phyloP scores from a whole-genome alignment of 2,888 invertebrate genomes.

The Unio pictorum region DNA sequence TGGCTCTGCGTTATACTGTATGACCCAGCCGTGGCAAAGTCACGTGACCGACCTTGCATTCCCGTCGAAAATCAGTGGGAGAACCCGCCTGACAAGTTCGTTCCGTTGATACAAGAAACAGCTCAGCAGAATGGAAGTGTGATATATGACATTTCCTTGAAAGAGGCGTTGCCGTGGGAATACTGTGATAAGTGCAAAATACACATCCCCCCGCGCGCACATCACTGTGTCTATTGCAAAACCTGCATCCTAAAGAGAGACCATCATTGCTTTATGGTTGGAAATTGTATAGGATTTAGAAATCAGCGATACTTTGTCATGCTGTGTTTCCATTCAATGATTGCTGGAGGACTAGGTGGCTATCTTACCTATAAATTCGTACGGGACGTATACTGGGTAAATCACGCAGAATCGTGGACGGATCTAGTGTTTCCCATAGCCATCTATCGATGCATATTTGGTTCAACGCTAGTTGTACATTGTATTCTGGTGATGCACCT shows the following conservation, averaged over 20 bases:
- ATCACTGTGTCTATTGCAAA: conserved; percentile 60
- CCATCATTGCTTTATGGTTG: conserved; percentile 65
- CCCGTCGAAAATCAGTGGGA: conserved; percentile 10
- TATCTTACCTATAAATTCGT: conserved; percentile 32
- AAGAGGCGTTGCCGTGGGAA: conserved; percentile 7
- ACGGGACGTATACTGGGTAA: conserved; percentile 18
- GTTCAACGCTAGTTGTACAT: conserved; percentile 16
- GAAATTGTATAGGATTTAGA: conserved; percentile 52
- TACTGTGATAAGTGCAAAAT: conserved; percentile 48
- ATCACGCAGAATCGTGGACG: conserved; percentile 9
- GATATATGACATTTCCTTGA: not conserved
- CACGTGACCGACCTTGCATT: conserved; percentile 12
- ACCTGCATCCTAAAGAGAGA: conserved; percentile 61
- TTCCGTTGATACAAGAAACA: conserved; percentile 1
- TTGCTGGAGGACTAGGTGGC: conserved; percentile 30
- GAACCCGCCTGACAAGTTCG: conserved; percentile 18
- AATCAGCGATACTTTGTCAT: conserved; percentile 60
- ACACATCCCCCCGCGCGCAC: conserved; percentile 44
- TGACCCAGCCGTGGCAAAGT: conserved; percentile 14
- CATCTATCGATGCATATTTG: conserved; percentile 23
- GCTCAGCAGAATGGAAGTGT: conserved; percentile 3
- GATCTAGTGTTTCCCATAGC: conserved; percentile 36
- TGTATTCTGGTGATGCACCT: conserved; percentile 39
- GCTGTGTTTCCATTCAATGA: conserved; percentile 34
- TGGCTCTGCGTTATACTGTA: conserved; percentile 31